These are phyloP conservation scores for Pocillopora damicornis DNA, from an alignment of 64 coral and sea anemone genomes.

Conservation along the genomic window DNA sequence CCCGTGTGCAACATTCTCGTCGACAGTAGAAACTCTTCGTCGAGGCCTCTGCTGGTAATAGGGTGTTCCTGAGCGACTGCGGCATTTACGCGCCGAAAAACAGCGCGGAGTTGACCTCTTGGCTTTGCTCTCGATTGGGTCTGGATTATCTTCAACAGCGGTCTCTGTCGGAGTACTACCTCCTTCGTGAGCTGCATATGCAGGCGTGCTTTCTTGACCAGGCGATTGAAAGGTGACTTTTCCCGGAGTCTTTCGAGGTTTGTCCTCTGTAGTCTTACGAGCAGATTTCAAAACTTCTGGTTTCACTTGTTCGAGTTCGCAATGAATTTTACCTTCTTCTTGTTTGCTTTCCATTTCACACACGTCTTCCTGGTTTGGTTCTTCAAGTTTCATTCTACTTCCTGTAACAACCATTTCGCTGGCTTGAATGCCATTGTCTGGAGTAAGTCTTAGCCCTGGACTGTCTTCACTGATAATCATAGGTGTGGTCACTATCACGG, in stretches of 20 bases:
- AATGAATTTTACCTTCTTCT: slow-evolving; percentile 1
- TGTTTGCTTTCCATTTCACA: neutral
- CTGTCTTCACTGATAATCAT: slow-evolving; percentile 25
- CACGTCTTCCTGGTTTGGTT: neutral
- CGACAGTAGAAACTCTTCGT: neutral
- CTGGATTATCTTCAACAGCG: neutral
- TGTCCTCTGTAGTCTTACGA: neutral
- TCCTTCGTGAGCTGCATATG: neutral
- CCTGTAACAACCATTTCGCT: neutral
- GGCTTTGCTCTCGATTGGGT: neutral
- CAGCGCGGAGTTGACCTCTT: neutral
- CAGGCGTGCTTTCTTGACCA: neutral
- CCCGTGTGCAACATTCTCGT: neutral
- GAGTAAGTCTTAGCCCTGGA: slow-evolving; percentile 38
- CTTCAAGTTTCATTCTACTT: neutral
- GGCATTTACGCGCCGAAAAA: slow-evolving; percentile 18
- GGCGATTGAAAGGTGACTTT: slow-evolving; percentile 21
- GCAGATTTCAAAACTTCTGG: slow-evolving; percentile 24
- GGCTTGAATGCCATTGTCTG: slow-evolving; percentile 12
- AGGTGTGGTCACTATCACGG: slow-evolving; percentile 53
- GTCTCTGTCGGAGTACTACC: neutral
- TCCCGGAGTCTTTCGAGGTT: neutral
- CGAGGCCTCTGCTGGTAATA: slow-evolving; percentile 1
- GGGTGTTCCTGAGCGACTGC: slow-evolving; percentile 11
- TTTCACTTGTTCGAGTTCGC: neutral